Conservation (phyloP, 2,888 invertebrate genomes). For the Magallana nippona region DNA sequence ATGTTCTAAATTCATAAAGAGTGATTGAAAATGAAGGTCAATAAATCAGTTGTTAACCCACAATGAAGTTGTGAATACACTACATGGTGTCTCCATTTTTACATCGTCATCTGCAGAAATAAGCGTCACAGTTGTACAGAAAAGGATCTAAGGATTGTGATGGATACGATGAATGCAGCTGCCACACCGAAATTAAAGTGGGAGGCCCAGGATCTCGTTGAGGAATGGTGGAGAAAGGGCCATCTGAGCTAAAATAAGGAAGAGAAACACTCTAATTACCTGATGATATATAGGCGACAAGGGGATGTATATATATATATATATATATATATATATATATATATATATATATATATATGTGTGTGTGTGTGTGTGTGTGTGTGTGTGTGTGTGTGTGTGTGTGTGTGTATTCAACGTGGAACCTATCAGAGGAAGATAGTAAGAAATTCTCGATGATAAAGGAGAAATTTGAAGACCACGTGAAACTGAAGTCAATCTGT, state of each 20-base stretch:
- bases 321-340: too few relatives aligned
- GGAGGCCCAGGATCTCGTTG: slow-evolving; percentile 32
- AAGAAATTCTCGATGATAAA: slow-evolving; percentile 15
- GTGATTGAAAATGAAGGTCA: too few relatives aligned
- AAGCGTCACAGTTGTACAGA: background rate
- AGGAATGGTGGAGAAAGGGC: slow-evolving; percentile 12
- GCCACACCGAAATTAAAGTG: slow-evolving; percentile 33
- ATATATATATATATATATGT: too few relatives aligned
- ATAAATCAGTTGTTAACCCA: too few relatives aligned
- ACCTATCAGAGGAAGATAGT: slow-evolving; percentile 13
- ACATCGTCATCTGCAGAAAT: too few relatives aligned
- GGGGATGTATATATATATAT: slow-evolving; percentile 41
- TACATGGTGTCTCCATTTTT: too few relatives aligned
- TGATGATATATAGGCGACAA: slow-evolving; percentile 47
- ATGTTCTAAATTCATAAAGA: too few relatives aligned
- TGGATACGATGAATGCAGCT: background rate
- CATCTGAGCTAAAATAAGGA: too few relatives aligned
- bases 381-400: too few relatives aligned
- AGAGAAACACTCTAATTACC: slow-evolving; percentile 26
- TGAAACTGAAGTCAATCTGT: slow-evolving; percentile 29
- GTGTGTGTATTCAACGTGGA: slow-evolving; percentile 42
- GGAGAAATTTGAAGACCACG: slow-evolving; percentile 36
- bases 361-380: too few relatives aligned
- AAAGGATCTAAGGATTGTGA: background rate
- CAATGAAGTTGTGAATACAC: too few relatives aligned